A percentile compares a stretch with the other conserved stretches of the same genome.
Conservation (phyloP, 2,113 vertebrate genomes). For the Muntiacus muntjak region DNA sequence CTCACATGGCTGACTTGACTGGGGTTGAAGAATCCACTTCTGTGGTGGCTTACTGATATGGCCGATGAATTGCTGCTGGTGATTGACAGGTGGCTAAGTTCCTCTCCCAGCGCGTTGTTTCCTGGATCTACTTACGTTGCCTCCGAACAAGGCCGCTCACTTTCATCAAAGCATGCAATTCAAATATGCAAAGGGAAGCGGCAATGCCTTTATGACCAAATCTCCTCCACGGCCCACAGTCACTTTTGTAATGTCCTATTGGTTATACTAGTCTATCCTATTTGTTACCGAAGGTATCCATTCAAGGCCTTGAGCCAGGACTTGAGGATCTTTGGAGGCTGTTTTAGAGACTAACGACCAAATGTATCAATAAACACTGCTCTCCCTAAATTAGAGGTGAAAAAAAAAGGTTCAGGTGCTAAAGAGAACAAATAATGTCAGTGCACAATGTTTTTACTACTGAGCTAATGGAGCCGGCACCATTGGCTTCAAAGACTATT, state of each 20-base stretch:
- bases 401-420: neutral
- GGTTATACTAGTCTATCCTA: neutral
- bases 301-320: neutral
- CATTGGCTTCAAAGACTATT: neutral
- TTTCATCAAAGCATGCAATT: neutral
- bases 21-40: neutral
- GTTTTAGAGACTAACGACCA: neutral
- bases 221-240: neutral
- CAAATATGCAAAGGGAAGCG: neutral
- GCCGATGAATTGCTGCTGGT: neutral
- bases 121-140: neutral
- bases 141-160: neutral
- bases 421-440: neutral
- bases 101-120: neutral
- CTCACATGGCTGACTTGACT: neutral
- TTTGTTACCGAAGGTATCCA: neutral
- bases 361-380: neutral
- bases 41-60: neutral
- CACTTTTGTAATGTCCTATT: neutral
- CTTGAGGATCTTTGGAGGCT: neutral
- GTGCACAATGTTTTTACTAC: neutral
- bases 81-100: neutral
- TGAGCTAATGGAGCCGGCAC: neutral
- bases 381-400: neutral
- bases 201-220: neutral